A percentile compares a stretch with the other conserved stretches of the same genome.
phyloP scores from a whole-genome alignment of 2,113 vertebrate species.

The Mobula hypostoma region DNA sequence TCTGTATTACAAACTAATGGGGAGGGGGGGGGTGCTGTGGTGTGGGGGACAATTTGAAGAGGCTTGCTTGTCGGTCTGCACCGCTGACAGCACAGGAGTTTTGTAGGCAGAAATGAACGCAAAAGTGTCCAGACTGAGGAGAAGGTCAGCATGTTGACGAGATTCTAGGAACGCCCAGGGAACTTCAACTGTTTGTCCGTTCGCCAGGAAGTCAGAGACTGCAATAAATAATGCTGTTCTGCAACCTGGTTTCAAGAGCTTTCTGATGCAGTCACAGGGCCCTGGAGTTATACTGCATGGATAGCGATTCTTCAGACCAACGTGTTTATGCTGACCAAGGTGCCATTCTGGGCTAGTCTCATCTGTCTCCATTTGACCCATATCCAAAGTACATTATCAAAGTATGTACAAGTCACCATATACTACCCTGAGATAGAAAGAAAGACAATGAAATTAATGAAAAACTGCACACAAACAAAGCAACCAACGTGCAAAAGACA shows the following conservation, averaged over 20 bases:
- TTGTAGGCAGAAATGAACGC: background rate
- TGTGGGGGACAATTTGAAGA: conserved; percentile 40
- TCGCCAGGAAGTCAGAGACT: conserved; percentile 65
- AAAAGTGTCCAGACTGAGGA: conserved; percentile 41
- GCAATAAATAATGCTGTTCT: conserved; percentile 72
- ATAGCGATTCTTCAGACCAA: no score
- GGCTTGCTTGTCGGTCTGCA: conserved; percentile 38
- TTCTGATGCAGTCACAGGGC: background rate
- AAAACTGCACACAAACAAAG: no score
- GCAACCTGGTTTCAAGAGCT: conserved; percentile 49
- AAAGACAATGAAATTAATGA: no score
- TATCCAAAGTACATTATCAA: no score
- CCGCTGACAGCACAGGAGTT: conserved; percentile 49
- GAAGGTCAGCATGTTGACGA: conserved; percentile 61
- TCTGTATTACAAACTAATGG: conserved; percentile 53
- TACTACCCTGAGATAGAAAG: no score
- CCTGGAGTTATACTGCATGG: background rate
- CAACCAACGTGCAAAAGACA: no score
- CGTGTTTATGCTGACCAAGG: no score
- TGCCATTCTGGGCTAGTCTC: no score
- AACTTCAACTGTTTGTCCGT: conserved; percentile 62
- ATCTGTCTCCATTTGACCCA: no score
- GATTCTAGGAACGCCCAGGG: conserved; percentile 65
- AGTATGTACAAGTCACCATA: no score
- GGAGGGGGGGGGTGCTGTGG: conserved; percentile 41